A percentile compares a stretch with the other conserved stretches of the same genome.
Evolutionary conservation across 2,113 vertebrate species (phyloP).

Genomic region (Zosterops hypoxanthus): DNA sequence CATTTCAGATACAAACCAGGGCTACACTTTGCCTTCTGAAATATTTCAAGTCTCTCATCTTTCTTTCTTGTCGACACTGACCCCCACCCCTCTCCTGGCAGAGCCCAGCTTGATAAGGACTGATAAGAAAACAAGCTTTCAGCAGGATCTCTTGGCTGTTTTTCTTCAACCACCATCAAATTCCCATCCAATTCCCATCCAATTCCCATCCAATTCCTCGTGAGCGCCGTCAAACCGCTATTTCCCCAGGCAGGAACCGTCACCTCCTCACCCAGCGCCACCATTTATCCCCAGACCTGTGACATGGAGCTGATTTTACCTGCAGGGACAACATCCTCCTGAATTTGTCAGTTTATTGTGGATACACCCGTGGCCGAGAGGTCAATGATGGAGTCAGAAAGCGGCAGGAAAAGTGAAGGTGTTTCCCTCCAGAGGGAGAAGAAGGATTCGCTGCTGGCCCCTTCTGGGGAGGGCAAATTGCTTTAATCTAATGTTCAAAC

Average conservation of each 20-base stretch:
- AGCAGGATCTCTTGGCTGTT: neutral
- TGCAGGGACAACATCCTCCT: neutral
- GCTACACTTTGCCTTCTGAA: too few relatives aligned
- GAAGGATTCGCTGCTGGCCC: neutral
- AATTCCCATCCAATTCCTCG: neutral
- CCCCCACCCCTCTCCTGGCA: neutral
- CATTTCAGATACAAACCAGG: too few relatives aligned
- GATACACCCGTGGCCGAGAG: neutral
- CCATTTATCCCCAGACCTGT: neutral
- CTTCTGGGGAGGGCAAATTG: neutral
- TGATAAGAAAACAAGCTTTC: neutral
- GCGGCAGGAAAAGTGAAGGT: neutral
- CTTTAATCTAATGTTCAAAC: constrained; percentile 13
- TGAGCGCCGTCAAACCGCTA: neutral
- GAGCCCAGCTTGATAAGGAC: neutral
- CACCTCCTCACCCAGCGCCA: neutral
- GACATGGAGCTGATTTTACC: neutral
- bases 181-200: neutral
- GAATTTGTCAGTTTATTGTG: neutral
- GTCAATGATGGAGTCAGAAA: neutral
- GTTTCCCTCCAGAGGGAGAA: neutral
- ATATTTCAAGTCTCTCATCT: too few relatives aligned
- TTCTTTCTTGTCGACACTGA: too few relatives aligned
- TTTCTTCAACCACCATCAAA: too few relatives aligned
- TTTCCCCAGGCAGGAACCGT: neutral